Conservation (phyloP, 1,140 invertebrate species). For the Leptopilina clavipes region DNA sequence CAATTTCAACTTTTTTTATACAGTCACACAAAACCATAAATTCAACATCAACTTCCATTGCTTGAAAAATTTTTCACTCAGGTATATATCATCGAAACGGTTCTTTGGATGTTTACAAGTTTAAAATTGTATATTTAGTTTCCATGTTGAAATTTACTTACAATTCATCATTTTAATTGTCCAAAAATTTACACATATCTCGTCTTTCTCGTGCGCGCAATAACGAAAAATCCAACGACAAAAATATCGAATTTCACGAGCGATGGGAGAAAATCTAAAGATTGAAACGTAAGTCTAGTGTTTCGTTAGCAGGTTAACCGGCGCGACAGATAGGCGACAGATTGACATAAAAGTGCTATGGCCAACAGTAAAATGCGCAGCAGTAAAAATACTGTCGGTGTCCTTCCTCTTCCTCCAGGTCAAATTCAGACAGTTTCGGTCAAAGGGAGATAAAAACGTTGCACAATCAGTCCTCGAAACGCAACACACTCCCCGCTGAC, state of each 20-base stretch:
- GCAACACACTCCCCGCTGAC: slow-evolving; percentile 54
- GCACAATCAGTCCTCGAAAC: slow-evolving; percentile 53
- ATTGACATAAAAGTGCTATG: slow-evolving; percentile 38
- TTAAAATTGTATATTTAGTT: too few species aligned
- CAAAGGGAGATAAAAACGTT: slow-evolving; percentile 50
- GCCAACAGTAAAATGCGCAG: slow-evolving; percentile 44
- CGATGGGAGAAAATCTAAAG: slow-evolving; percentile 44
- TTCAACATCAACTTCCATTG: background rate
- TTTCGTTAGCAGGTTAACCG: slow-evolving; percentile 47
- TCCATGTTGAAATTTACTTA: too few species aligned
- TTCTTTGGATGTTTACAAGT: too few species aligned
- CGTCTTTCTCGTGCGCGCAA: background rate
- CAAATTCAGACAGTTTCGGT: slow-evolving; percentile 33
- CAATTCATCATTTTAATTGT: too few species aligned
- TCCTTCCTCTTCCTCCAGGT: background rate
- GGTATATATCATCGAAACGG: too few species aligned
- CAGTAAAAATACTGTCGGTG: background rate
- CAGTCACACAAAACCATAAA: background rate
- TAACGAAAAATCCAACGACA: slow-evolving; percentile 32
- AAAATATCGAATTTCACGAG: slow-evolving; percentile 50
- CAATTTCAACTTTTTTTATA: background rate
- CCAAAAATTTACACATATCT: too few species aligned
- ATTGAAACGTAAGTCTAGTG: slow-evolving; percentile 58
- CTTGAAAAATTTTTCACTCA: too few species aligned
- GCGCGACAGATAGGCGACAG: slow-evolving; percentile 45